Conservation (phyloP, 2,797 vertebrate genomes). For the Cercopithecus mitis region DNA sequence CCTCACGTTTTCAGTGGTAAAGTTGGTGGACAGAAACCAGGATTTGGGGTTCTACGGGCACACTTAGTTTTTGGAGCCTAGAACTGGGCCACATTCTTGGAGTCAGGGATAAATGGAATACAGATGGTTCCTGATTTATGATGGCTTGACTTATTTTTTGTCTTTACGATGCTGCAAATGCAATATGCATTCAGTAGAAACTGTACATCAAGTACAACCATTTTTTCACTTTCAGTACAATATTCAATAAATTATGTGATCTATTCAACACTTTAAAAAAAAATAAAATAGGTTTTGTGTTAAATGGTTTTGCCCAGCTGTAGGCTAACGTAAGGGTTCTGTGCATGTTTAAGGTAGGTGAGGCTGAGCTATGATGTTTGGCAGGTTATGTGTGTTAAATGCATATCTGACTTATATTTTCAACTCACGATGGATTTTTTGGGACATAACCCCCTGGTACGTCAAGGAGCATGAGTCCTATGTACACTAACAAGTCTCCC, state of each 20-base stretch:
- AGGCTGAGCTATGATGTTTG: neutral
- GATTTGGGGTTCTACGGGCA: neutral
- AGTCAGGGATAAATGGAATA: neutral
- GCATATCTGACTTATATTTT: neutral
- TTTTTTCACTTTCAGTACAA: neutral
- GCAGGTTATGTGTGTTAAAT: neutral
- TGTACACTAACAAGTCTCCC: neutral
- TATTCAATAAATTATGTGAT: neutral
- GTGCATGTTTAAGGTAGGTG: neutral
- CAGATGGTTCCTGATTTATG: neutral
- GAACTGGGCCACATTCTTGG: neutral
- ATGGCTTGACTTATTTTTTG: neutral
- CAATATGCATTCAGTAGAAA: neutral
- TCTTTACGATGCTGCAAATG: neutral
- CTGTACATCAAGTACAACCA: neutral
- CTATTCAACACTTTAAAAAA: neutral
- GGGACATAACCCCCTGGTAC: neutral
- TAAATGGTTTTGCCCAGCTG: neutral
- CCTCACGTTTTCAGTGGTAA: neutral
- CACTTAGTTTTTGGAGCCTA: neutral
- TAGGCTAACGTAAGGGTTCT: neutral
- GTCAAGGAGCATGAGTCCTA: neutral
- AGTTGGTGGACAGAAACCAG: neutral
- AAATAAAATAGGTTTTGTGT: neutral
- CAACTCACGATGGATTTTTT: neutral